These are phyloP conservation scores for Cottus gobio DNA, from an alignment of 2,113 vertebrate genomes.

Conservation along the genomic window DNA sequence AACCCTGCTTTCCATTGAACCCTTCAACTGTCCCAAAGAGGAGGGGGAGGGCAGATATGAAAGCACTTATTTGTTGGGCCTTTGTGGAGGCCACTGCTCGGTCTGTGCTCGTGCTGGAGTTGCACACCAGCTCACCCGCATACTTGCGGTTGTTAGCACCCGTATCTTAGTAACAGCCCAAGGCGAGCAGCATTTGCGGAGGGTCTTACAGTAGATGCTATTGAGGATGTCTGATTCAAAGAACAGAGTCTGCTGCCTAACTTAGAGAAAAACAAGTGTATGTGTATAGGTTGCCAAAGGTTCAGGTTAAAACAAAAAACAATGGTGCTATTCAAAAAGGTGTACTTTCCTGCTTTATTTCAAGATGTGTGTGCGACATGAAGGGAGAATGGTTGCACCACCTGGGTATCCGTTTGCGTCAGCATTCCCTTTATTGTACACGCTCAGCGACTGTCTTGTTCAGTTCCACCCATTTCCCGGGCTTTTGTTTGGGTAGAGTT, in stretches of 20 bases:
- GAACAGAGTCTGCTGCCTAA: constrained; percentile 16
- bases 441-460: constrained; percentile 36
- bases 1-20: constrained; percentile 64
- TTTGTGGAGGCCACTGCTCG: constrained; percentile 66
- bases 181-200: constrained; percentile 49
- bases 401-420: constrained; percentile 64
- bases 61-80: constrained; percentile 79
- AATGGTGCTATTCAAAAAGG: constrained; percentile 57
- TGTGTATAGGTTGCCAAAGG: neutral
- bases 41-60: constrained; percentile 75
- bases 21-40: constrained; percentile 68
- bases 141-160: constrained; percentile 67
- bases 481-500: constrained; percentile 68
- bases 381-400: constrained; percentile 57
- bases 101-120: constrained; percentile 63
- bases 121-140: constrained; percentile 69
- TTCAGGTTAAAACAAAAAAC: constrained; percentile 46
- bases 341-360: constrained; percentile 58
- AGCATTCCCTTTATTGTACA: constrained; percentile 68
- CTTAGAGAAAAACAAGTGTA: constrained; percentile 1
- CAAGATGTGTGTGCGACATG: constrained; percentile 23
- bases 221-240: constrained; percentile 10
- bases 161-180: constrained; percentile 78
- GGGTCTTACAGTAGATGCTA: constrained; percentile 62
- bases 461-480: constrained; percentile 70